Conservation (phyloP, 2,113 vertebrate genomes). For the Corynorhinus townsendii region DNA sequence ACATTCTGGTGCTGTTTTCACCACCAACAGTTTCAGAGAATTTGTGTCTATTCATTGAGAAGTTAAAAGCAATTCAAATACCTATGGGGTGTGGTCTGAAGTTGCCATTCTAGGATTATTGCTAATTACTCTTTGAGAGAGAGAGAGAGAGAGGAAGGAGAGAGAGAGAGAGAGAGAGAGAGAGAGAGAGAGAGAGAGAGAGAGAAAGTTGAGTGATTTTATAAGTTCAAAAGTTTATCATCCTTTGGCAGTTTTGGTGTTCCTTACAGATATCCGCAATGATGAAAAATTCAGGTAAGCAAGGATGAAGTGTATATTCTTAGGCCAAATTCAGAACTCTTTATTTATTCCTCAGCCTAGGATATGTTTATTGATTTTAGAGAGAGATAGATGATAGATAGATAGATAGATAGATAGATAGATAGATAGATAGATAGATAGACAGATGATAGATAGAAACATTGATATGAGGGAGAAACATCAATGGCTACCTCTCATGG, state of each 20-base stretch:
- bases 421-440: too few relatives aligned
- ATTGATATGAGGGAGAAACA: too few relatives aligned
- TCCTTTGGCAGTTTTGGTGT: neutral
- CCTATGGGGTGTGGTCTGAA: fast-evolving
- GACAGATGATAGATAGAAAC: too few relatives aligned
- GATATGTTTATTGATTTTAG: too few relatives aligned
- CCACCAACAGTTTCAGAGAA: neutral
- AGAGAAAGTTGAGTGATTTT: neutral
- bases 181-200: neutral
- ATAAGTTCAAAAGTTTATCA: neutral
- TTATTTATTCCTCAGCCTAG: too few relatives aligned
- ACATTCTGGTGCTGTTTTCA: neutral
- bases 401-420: too few relatives aligned
- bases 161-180: neutral
- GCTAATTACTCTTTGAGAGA: neutral
- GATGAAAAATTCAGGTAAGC: neutral
- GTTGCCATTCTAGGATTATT: neutral
- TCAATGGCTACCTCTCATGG: too few relatives aligned
- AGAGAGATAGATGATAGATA: too few relatives aligned
- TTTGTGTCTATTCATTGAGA: neutral
- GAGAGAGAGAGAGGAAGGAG: neutral
- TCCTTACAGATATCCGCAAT: neutral
- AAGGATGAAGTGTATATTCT: neutral
- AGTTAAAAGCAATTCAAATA: neutral
- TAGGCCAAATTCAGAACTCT: neutral